Evolutionary conservation across 1,140 invertebrate genomes (phyloP).

Genomic region (Spodoptera frugiperda): DNA sequence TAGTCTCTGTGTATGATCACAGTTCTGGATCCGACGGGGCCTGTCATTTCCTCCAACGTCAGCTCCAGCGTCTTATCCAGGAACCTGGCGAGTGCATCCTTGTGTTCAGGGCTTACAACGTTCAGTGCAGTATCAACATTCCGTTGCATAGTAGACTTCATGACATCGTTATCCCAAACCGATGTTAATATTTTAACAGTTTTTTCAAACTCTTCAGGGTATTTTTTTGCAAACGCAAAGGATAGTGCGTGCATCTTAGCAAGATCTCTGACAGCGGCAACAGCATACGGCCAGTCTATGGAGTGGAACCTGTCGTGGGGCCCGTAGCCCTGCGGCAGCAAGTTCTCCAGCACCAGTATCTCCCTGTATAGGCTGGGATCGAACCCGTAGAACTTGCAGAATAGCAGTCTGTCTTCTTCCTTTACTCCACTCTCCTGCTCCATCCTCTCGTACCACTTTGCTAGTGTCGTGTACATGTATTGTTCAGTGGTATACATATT

Average conservation of each 20-base stretch:
- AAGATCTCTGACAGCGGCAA: slow-evolving; percentile 49
- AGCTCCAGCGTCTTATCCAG: slow-evolving; percentile 4
- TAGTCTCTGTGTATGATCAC: slow-evolving; percentile 52
- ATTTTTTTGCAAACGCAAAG: slow-evolving; percentile 45
- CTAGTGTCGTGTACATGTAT: slow-evolving; percentile 48
- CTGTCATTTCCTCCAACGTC: neutral
- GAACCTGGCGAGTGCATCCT: slow-evolving; percentile 1
- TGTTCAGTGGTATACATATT: slow-evolving; percentile 49
- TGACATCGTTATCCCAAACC: neutral
- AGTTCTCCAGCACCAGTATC: slow-evolving; percentile 55
- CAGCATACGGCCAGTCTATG: slow-evolving; percentile 55
- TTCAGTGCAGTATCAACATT: neutral
- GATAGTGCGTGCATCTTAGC: slow-evolving; percentile 58
- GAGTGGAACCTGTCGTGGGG: slow-evolving; percentile 54
- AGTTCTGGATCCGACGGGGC: neutral
- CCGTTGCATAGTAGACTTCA: neutral
- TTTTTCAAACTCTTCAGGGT: slow-evolving; percentile 49
- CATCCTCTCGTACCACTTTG: neutral
- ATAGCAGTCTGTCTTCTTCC: slow-evolving; percentile 42
- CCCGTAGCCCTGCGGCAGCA: slow-evolving; percentile 46
- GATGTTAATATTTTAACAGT: slow-evolving; percentile 44
- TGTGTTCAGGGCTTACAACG: neutral
- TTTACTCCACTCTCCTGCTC: neutral
- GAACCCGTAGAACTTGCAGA: slow-evolving; percentile 51
- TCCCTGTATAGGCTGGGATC: slow-evolving; percentile 24